A percentile compares a stretch with the other conserved stretches of the same genome.
These are phyloP conservation scores for Anguilla rostrata DNA, from an alignment of 2,113 vertebrate genomes.

Conservation along the genomic window DNA sequence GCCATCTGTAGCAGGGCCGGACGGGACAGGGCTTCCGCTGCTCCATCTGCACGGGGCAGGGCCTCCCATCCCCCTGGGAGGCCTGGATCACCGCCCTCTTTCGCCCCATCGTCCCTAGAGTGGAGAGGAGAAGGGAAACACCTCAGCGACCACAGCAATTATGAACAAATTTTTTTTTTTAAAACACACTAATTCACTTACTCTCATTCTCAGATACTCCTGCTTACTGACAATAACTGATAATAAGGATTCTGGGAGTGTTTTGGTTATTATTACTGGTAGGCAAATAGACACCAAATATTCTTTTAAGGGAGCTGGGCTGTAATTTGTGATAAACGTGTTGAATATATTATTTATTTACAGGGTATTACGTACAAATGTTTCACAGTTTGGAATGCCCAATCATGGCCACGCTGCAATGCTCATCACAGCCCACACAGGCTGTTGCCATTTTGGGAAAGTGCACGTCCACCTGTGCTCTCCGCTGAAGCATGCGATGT, in stretches of 20 bases:
- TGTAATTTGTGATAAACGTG: not conserved
- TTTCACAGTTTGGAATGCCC: too few species aligned
- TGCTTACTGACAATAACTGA: not conserved
- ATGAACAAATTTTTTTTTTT: not conserved
- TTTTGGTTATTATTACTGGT: not conserved
- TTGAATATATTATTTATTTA: not conserved
- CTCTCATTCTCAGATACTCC: not conserved
- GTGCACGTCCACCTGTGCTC: too few species aligned
- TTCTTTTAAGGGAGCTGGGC: not conserved
- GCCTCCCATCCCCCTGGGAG: conserved; percentile 92
- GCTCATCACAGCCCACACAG: too few species aligned
- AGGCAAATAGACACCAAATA: not conserved
- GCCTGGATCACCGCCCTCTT: conserved; percentile 82
- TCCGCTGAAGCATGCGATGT: too few species aligned
- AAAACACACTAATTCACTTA: not conserved
- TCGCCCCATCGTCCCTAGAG: conserved; percentile 88
- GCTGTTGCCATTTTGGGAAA: too few species aligned
- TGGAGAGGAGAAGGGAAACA: conserved; percentile 30
- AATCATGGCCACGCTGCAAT: too few species aligned
- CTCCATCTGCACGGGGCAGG: conserved; percentile 84
- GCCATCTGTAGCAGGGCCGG: conserved; percentile 91
- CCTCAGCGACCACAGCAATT: not conserved
- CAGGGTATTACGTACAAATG: not conserved
- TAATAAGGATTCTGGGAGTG: not conserved
- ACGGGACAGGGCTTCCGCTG: conserved; percentile 95